Evolutionary conservation across 1,140 invertebrate genomes (phyloP), one percentile per base, ranked within the genome.

Genomic region (Melanaphis sacchari): DNA sequence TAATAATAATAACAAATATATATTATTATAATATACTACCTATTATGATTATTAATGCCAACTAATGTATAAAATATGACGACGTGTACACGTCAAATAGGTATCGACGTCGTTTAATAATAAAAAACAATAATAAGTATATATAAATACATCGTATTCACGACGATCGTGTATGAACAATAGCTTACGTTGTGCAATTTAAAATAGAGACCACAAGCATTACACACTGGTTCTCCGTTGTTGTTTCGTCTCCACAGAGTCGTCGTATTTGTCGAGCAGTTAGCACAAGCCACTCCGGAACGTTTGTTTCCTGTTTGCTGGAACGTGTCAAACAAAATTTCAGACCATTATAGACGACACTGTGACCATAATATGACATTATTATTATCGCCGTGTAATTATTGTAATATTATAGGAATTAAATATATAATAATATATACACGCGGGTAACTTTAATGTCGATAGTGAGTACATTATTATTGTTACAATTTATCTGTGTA

Each of bases 161-260:
- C 11, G 31, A 66, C 59, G 59, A 76, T 76, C 59, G 59, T n/a
- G n/a, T 76, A 76, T n/a, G 59, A 76, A 76, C 59, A 76, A 76
- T 76, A 66, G 96, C 97, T 97, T 95, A 99, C 98, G 94, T 96
- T 96, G 95, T 99, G 98, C 84, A 99, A 95, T 96, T 98, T 99
- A 95, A 96, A 98, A 95, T 98, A 98, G 22, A 99, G 96, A 36
- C 98, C 98, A 95, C 98, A 99, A 21, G 98, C 98, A 95, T 98
- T 99, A 95, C 98, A 98, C 6, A 98, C 98, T 9, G 98, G 98
- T 95, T 98, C 98, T 26, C 98, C 98, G 94, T 97, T 97, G 95
- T 98, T 98, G 95, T 98, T 98, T 94, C 98, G 96, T 84, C 98
- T 95, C 98, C 98, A 98, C 49, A 99, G 96, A 7, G 98, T 98